phyloP scores from a whole-genome alignment of 2,113 vertebrate species.

The Nettapus auritus region DNA sequence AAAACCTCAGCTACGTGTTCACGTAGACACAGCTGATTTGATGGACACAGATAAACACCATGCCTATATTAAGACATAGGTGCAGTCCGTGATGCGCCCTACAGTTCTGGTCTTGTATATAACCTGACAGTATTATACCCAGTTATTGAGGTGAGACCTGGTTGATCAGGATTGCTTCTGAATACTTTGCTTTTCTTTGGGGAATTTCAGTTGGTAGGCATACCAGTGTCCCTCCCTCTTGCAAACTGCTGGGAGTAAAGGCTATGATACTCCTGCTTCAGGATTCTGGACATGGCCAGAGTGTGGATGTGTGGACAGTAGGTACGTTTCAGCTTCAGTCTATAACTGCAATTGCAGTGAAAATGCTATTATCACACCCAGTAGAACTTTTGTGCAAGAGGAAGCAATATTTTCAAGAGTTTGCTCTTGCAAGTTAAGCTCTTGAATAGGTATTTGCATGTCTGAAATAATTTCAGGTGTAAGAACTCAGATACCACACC shows the following conservation, averaged over 20 bases:
- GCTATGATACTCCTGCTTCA: not conserved
- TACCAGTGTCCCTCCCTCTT: rapidly evolving
- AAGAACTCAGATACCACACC: not conserved
- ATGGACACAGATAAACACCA: not conserved
- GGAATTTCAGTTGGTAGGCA: not conserved
- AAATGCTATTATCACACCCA: not conserved
- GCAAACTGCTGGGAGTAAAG: rapidly evolving
- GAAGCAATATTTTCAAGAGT: not conserved
- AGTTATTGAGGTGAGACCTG: not conserved
- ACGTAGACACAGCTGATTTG: not conserved
- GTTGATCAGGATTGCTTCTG: rapidly evolving
- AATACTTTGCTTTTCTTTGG: not conserved
- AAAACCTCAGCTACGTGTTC: not conserved
- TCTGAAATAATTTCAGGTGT: not conserved
- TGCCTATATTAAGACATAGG: not conserved
- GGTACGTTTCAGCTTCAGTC: not conserved
- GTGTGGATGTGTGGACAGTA: not conserved
- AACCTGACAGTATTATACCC: not conserved
- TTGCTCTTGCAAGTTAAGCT: not conserved
- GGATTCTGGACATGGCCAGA: not conserved
- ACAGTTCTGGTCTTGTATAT: not conserved
- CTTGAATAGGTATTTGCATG: not conserved
- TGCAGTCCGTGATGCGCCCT: not conserved
- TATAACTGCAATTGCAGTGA: not conserved
- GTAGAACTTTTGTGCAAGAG: not conserved